Conservation (phyloP, 2,113 vertebrate genomes). For the Gopherus evgoodei region DNA sequence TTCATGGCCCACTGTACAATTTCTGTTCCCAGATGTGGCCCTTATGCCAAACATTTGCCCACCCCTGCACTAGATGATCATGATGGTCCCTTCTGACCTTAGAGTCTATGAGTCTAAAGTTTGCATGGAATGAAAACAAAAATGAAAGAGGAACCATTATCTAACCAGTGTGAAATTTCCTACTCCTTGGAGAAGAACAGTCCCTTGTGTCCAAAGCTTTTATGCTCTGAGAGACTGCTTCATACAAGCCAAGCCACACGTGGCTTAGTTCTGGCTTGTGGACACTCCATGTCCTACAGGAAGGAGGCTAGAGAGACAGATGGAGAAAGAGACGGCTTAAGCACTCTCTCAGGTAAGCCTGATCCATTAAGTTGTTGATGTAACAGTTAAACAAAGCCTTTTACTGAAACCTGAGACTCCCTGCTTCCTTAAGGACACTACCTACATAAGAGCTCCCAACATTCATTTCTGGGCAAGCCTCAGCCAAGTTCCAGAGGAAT, state of each 20-base stretch:
- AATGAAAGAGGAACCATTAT: accelerated
- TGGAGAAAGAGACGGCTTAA: background rate
- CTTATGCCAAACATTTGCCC: too few species aligned
- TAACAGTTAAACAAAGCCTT: background rate
- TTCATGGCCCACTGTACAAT: too few species aligned
- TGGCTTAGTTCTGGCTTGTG: background rate
- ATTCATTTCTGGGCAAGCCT: background rate
- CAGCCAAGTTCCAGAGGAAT: background rate
- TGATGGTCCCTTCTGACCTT: background rate
- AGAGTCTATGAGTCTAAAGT: background rate
- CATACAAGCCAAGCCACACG: background rate
- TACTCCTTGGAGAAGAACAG: background rate
- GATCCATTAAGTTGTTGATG: background rate
- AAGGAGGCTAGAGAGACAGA: background rate
- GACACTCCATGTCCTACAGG: background rate
- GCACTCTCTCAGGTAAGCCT: background rate
- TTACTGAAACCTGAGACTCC: background rate
- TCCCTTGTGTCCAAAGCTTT: background rate
- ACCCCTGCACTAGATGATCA: too few species aligned
- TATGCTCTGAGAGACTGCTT: accelerated
- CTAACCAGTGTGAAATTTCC: background rate
- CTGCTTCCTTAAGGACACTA: background rate
- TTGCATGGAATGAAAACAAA: background rate
- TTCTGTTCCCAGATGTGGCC: too few species aligned
- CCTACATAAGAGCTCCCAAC: background rate